phyloP scores from a whole-genome alignment of 1,140 invertebrate genomes.

The Pogonus chalceus region DNA sequence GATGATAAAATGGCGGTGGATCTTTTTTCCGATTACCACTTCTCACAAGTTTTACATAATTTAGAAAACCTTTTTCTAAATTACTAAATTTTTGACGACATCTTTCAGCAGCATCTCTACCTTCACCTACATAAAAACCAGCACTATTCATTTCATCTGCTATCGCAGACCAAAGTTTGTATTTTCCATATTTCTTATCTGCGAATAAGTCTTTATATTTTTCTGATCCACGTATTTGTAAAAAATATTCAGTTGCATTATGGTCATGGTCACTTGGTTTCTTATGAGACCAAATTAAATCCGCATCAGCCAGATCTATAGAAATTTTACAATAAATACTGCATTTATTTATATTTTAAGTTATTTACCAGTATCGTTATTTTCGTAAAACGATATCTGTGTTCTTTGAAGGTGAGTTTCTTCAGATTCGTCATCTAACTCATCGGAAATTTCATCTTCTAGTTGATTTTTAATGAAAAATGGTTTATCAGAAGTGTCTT shows the following conservation, averaged over 20 bases:
- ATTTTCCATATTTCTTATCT: neutral
- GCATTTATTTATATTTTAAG: neutral
- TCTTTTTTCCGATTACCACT: neutral
- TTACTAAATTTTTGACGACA: slow-evolving; percentile 2
- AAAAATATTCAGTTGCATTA: slow-evolving; percentile 1
- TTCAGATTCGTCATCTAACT: neutral
- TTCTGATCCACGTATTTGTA: neutral
- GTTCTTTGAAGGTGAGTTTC: neutral
- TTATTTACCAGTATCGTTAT: neutral
- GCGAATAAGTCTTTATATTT: neutral
- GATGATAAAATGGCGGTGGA: neutral
- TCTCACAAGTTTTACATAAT: neutral
- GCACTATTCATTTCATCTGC: neutral
- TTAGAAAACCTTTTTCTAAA: neutral
- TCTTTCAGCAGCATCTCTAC: neutral
- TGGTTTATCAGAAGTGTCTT: neutral
- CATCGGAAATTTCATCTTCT: neutral
- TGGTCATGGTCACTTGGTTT: neutral
- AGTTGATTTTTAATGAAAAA: neutral
- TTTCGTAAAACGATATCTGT: neutral
- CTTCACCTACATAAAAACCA: neutral
- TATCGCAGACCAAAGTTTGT: neutral
- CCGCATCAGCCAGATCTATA: neutral
- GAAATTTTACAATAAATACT: neutral
- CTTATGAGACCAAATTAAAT: neutral